These are phyloP conservation scores for Thripadectes ignobilis DNA, from an alignment of 2,797 vertebrate species.

Conservation along the genomic window DNA sequence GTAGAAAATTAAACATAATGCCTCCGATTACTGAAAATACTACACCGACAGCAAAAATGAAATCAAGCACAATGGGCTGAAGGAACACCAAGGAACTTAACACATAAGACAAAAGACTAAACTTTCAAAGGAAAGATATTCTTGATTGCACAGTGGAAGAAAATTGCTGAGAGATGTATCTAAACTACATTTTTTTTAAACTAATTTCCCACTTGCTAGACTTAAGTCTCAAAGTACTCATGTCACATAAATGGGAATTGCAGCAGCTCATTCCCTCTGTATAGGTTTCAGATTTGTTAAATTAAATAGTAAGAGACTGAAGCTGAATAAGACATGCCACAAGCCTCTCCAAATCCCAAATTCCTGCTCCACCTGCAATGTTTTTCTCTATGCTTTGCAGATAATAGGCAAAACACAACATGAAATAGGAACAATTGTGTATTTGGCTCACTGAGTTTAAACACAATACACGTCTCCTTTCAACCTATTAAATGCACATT, in stretches of 20 bases:
- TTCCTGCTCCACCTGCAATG: background rate
- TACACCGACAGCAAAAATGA: conserved; percentile 15
- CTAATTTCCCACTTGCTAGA: background rate
- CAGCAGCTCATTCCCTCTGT: background rate
- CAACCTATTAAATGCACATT: background rate
- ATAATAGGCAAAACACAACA: background rate
- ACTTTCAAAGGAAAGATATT: conserved; percentile 1
- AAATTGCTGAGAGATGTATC: background rate
- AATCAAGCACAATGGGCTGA: background rate
- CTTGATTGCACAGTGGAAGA: background rate
- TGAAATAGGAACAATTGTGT: background rate
- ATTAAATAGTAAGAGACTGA: background rate
- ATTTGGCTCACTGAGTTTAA: background rate
- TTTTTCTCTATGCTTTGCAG: background rate
- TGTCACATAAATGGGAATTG: background rate
- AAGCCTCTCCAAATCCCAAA: background rate
- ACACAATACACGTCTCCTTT: background rate
- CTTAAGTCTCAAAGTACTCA: background rate
- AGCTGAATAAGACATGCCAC: background rate
- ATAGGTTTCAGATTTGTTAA: background rate
- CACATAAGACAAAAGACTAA: background rate
- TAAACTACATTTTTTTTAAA: background rate
- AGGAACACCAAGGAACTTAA: background rate
- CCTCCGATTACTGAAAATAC: background rate
- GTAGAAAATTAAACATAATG: conserved; percentile 47